phyloP scores from a whole-genome alignment of 2,113 vertebrate species.

The Mastomys natalensis region DNA sequence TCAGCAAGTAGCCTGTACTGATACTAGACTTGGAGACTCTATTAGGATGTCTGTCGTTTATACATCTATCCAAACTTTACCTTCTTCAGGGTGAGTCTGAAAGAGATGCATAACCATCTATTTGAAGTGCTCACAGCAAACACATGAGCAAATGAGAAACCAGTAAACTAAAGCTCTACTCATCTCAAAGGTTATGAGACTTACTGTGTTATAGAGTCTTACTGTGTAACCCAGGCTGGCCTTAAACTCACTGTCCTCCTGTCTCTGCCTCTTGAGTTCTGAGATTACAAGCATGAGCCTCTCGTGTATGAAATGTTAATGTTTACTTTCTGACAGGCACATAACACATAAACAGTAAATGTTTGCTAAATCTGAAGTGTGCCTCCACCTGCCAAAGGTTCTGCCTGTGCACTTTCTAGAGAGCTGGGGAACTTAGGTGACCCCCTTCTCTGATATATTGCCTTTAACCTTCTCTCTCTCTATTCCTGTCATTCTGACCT shows the following conservation, averaged over 20 bases:
- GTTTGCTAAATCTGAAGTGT: background rate
- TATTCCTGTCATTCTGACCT: background rate
- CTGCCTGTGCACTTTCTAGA: rapidly evolving
- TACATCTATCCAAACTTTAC: background rate
- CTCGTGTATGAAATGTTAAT: no score
- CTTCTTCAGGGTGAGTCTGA: background rate
- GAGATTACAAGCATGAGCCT: background rate
- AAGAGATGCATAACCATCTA: background rate
- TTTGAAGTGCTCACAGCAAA: background rate
- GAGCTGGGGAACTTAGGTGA: background rate
- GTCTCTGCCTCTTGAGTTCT: background rate
- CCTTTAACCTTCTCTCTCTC: background rate
- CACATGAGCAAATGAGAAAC: background rate
- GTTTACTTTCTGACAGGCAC: background rate
- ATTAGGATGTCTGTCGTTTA: background rate
- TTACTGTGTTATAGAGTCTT: no score
- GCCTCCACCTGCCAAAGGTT: background rate
- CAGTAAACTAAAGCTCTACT: background rate
- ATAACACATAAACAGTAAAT: background rate
- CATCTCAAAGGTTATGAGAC: background rate
- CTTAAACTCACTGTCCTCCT: background rate
- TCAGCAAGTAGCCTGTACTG: background rate
- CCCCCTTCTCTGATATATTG: background rate
- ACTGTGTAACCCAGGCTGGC: background rate
- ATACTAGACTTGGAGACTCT: background rate